Base-by-base conservation (phyloP, 2,888 invertebrate species). In the Drosophila conformis region DNA sequence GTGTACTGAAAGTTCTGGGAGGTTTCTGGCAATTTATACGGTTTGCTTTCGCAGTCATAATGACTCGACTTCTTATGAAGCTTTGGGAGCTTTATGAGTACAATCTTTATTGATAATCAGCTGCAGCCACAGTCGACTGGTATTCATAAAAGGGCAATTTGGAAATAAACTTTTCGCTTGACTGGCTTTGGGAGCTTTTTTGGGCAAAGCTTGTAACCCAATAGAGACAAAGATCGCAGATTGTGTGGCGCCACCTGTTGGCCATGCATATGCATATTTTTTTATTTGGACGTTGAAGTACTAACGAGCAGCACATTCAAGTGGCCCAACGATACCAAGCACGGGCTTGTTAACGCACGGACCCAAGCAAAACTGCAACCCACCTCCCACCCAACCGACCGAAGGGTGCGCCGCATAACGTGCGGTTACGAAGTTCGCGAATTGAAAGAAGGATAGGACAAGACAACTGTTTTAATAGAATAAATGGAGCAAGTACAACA, bases 31-130 rank as follows among this genome's bases (percentile, higher is more conserved):
- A 11, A 52, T 52, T 56, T 57, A 42, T 60, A 65, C 5, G 35
- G 15, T 10, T 13, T 11, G 25, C 38, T 57, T 29, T 51, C 29
- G 6, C 7, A 35, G 59, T 52, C 59, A 56, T 11, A 63, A 38
- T 68, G 61, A 54, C 15, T 49, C 0, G 42, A n/a, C 5, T 25
- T 40, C 49, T 36, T 6, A 18, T 11, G 10, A 35, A 21, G 38
- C 52, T n/a, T 33, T 38, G 1, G 18, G 15, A 33, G 25, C 15
- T 59, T 36, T n/a, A 0, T 4, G 21, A 13, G 15, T 13, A 18
- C 10, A 21, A 13, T 52, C 5, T 13, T 5, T 21, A 2, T 46
- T 21, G 21, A 15, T 7, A 21, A 21, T 0, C 11, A 42, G 21
- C 21, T 21, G 21, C 11, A 21, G 11, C 21, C 11, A 21, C 2